These are phyloP conservation scores for Urosaurus nigricauda DNA, from an alignment of 2,797 vertebrate genomes.

Conservation along the genomic window DNA sequence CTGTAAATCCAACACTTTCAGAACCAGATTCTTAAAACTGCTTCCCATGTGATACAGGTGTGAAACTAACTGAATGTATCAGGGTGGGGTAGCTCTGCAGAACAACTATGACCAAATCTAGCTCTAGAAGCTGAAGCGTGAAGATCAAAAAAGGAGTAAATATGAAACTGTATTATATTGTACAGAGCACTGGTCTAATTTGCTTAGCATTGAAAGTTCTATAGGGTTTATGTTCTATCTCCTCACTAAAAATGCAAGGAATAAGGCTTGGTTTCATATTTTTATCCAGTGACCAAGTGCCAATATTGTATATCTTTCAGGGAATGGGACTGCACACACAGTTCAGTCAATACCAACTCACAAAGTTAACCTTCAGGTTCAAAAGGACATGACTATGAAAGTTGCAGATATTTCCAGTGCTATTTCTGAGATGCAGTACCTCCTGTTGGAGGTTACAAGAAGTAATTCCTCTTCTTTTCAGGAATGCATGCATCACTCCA, in stretches of 20 bases:
- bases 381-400: background rate
- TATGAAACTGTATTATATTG: background rate
- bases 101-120: background rate
- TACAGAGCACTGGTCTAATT: background rate
- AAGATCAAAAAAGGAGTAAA: background rate
- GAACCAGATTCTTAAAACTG: background rate
- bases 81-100: background rate
- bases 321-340: background rate
- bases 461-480: background rate
- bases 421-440: background rate
- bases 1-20: background rate
- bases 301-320: no score
- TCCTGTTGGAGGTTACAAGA: background rate
- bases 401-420: background rate
- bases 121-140: background rate
- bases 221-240: background rate
- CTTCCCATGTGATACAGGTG: background rate
- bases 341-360: background rate
- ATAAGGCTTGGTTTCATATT: background rate
- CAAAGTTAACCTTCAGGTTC: background rate
- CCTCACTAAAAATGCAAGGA: background rate
- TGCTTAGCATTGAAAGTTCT: background rate
- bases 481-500: background rate
- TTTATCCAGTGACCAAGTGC: background rate
- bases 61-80: background rate